Percentiles rank a stretch among this genome's conserved stretches.
Evolutionary conservation across 2,113 vertebrate species (phyloP).

Genomic region (Cyrtonyx montezumae): DNA sequence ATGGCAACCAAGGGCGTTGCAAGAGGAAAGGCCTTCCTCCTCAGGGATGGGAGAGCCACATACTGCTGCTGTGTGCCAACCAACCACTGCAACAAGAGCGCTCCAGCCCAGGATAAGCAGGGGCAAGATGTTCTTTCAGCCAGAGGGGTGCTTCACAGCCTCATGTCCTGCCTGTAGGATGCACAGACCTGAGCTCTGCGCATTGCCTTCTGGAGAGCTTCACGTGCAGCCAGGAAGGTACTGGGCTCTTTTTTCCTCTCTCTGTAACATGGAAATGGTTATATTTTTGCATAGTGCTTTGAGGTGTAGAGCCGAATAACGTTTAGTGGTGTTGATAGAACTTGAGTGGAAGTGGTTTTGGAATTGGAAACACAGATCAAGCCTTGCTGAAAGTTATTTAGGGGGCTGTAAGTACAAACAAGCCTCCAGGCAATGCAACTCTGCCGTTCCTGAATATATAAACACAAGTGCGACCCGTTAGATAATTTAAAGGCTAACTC

Average conservation of each 20-base stretch:
- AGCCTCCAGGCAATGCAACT: background rate
- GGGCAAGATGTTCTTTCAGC: background rate
- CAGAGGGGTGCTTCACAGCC: background rate
- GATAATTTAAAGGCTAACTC: background rate
- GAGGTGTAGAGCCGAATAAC: background rate
- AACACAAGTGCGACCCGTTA: background rate
- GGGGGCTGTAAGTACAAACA: background rate
- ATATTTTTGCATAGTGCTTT: background rate
- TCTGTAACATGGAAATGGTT: background rate
- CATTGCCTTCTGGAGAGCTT: background rate
- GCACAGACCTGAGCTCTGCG: fast-evolving
- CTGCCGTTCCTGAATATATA: background rate
- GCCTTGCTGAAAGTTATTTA: background rate
- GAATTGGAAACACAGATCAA: background rate
- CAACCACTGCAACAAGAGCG: fast-evolving
- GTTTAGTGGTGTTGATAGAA: background rate
- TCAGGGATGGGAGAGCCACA: background rate
- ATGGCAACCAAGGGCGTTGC: background rate
- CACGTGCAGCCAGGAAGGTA: background rate
- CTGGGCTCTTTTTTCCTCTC: background rate
- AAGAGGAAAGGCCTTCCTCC: background rate
- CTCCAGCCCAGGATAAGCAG: background rate
- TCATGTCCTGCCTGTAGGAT: background rate
- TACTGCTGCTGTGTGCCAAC: background rate
- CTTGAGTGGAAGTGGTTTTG: background rate